These are phyloP conservation scores for Archegozetes longisetosus DNA, from an alignment of 1,140 invertebrate genomes.

Conservation along the genomic window DNA sequence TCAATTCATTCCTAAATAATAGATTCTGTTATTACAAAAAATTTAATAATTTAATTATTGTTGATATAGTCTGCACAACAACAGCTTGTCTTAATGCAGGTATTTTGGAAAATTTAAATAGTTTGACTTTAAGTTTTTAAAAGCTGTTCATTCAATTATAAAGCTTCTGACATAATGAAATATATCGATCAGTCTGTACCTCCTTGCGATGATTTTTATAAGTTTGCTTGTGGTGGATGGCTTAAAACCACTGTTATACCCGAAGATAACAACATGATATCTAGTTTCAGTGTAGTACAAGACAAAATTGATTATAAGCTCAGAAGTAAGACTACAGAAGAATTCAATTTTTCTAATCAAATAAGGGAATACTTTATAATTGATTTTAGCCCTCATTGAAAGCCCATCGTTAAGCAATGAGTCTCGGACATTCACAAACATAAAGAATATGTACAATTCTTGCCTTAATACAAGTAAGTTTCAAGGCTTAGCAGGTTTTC, in stretches of 20 bases:
- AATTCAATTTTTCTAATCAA: conserved; percentile 21
- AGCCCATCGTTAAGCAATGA: conserved; percentile 35
- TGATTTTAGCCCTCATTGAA: conserved; percentile 19
- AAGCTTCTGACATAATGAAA: not conserved
- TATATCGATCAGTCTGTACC: not conserved
- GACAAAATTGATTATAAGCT: conserved; percentile 63
- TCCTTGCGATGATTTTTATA: conserved; percentile 86
- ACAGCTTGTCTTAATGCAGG: too few relatives aligned
- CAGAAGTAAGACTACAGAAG: conserved; percentile 46
- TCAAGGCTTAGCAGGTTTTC: not conserved
- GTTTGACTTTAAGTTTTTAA: too few relatives aligned
- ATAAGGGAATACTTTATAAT: not conserved
- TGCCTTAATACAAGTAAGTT: conserved; percentile 54
- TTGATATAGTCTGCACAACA: too few relatives aligned
- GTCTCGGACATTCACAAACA: conserved; percentile 50
- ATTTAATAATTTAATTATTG: not conserved
- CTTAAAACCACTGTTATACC: conserved; percentile 44
- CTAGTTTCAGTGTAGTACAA: conserved; percentile 58
- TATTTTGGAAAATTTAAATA: too few relatives aligned
- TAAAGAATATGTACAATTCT: conserved; percentile 57
- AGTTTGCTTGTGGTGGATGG: conserved; percentile 62
- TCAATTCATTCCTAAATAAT: not conserved
- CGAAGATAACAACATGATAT: conserved; percentile 59
- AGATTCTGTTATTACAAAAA: not conserved
- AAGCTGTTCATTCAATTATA: too few relatives aligned